Evolutionary conservation across 2,797 vertebrate species (phyloP).

Genomic region (Dipus sagitta): DNA sequence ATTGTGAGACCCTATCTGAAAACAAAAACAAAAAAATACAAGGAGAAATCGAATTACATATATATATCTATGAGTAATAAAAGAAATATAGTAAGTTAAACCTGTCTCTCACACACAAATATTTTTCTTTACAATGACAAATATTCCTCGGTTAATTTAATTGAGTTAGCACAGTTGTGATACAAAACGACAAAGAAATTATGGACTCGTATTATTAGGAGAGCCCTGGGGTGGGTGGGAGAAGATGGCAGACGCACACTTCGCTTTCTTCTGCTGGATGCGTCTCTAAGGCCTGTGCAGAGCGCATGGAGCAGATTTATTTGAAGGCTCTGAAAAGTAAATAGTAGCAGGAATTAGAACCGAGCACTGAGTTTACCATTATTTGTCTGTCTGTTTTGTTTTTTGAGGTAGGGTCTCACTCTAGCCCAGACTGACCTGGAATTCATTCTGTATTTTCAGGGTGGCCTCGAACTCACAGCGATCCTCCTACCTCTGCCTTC

Average conservation of each 20-base stretch:
- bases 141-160: constrained; percentile 8
- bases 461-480: no score
- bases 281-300: not conserved
- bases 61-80: constrained; percentile 24
- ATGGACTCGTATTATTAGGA: no score
- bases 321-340: constrained; percentile 11
- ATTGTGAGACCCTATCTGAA: no score
- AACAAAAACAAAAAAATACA: not conserved
- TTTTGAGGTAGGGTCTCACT: no score
- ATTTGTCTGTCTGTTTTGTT: no score
- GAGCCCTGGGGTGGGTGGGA: no score
- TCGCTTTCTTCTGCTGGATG: not conserved
- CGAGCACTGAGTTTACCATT: not conserved
- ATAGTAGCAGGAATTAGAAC: not conserved
- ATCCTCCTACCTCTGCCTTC: no score
- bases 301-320: not conserved
- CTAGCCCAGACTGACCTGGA: no score
- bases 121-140: constrained; percentile 26
- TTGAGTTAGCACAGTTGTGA: not conserved
- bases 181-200: no score
- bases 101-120: not conserved
- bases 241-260: no score
- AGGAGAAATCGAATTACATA: not conserved
- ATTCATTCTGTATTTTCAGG: no score
- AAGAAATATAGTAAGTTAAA: constrained; percentile 46